Percentiles rank a stretch among this genome's conserved stretches.
These are phyloP conservation scores for Telenomus remus DNA, from an alignment of 1,140 invertebrate species.

Conservation along the genomic window DNA sequence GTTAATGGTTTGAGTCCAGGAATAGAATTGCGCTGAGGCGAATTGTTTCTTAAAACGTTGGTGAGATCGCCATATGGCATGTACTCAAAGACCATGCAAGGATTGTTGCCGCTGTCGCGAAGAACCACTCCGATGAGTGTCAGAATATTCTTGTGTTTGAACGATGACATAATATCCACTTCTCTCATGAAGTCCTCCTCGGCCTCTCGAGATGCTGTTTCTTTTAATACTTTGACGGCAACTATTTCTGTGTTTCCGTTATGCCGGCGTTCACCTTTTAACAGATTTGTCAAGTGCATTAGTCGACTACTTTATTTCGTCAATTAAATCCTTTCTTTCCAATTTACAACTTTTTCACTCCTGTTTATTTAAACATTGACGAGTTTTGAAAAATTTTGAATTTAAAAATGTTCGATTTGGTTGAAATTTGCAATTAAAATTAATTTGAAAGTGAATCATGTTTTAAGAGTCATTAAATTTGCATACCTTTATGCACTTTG, in stretches of 20 bases:
- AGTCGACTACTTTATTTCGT: not conserved
- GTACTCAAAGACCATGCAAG: constrained; percentile 95
- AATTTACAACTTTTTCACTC: too few relatives aligned
- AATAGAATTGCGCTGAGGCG: constrained; percentile 69
- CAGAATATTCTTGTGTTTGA: constrained; percentile 92
- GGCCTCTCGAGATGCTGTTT: constrained; percentile 85
- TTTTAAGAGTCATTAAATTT: too few relatives aligned
- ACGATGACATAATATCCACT: constrained; percentile 92
- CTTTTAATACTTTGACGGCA: constrained; percentile 91
- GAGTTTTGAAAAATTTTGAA: too few relatives aligned
- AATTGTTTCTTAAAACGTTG: constrained; percentile 84
- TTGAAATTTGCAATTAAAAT: too few relatives aligned
- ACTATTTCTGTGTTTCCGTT: constrained; percentile 78
- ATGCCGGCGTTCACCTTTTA: constrained; percentile 75
- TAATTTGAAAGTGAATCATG: too few relatives aligned
- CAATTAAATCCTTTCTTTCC: too few relatives aligned
- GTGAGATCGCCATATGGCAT: constrained; percentile 93
- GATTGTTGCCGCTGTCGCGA: constrained; percentile 81
- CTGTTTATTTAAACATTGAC: too few relatives aligned
- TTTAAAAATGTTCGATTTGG: too few relatives aligned
- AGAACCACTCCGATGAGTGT: constrained; percentile 87
- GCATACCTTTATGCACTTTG: constrained; percentile 90
- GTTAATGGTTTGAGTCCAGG: constrained; percentile 69
- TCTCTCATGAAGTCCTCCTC: constrained; percentile 91
- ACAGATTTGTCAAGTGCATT: not conserved